phyloP scores from a whole-genome alignment of 2,797 vertebrate species.

The Stomatorhinus walkeri region DNA sequence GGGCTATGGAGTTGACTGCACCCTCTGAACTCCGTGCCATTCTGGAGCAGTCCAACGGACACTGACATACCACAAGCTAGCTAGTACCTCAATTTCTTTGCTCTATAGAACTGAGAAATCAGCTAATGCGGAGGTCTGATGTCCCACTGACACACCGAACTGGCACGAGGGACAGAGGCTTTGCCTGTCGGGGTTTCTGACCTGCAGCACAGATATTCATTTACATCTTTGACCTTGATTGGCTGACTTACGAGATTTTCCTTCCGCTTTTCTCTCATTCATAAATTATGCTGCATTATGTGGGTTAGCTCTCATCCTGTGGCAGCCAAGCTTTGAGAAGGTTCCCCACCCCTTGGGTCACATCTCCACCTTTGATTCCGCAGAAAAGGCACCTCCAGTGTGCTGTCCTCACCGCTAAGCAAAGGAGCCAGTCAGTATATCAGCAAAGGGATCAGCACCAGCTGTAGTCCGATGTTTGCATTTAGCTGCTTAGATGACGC shows the following conservation, averaged over 20 bases:
- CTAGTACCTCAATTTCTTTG: not conserved
- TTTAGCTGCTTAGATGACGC: not conserved
- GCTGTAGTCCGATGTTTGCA: not conserved
- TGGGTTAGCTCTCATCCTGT: conserved; percentile 45
- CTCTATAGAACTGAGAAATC: not conserved
- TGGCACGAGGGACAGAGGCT: not conserved
- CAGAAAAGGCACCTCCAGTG: not conserved
- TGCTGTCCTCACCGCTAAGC: not conserved
- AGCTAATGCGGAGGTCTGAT: not conserved
- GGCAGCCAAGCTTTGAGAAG: conserved; percentile 40
- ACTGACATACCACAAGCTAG: conserved; percentile 11
- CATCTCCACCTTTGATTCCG: conserved; percentile 46
- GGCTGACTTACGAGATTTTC: conserved; percentile 30
- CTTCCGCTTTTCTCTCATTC: conserved; percentile 26
- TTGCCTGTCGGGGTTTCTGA: not conserved
- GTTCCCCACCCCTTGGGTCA: conserved; percentile 33
- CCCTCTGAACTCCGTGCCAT: not conserved
- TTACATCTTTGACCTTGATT: conserved; percentile 30
- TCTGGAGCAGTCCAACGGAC: conserved; percentile 26
- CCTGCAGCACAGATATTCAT: conserved; percentile 14
- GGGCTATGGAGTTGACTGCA: conserved; percentile 4
- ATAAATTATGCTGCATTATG: conserved; percentile 34
- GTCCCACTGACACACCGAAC: not conserved
- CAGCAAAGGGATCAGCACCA: not conserved
- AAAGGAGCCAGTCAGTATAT: not conserved